Evolutionary conservation across 2,113 vertebrate genomes (phyloP).

Genomic region (Amazona vittata): DNA sequence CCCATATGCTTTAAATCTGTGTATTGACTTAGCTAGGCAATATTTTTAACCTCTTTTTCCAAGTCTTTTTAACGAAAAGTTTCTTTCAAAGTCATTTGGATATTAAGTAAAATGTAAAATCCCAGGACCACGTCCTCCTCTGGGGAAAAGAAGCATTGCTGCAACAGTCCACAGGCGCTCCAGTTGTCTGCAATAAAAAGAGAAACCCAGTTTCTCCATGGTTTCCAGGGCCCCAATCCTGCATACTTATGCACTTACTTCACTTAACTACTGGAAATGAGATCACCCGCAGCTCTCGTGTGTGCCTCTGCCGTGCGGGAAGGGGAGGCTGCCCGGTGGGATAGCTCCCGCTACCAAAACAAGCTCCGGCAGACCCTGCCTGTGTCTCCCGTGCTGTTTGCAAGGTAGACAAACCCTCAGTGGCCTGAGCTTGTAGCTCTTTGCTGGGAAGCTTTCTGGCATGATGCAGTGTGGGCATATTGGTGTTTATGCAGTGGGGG

Average conservation of each 20-base stretch:
- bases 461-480: rapidly evolving
- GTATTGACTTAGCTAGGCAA: slow-evolving; percentile 65
- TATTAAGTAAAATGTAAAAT: slow-evolving; percentile 25
- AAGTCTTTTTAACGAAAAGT: slow-evolving; percentile 33
- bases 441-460: neutral
- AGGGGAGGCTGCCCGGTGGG: neutral
- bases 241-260: slow-evolving; percentile 69
- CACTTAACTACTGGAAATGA: slow-evolving; percentile 71
- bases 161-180: neutral
- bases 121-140: slow-evolving; percentile 15
- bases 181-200: slow-evolving; percentile 64
- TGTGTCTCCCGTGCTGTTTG: neutral
- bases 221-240: slow-evolving; percentile 62
- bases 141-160: slow-evolving; percentile 29
- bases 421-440: neutral
- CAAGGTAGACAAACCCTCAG: neutral
- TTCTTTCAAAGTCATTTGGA: neutral
- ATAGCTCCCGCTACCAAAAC: neutral
- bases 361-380: neutral
- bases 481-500: neutral
- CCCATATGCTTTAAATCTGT: slow-evolving; percentile 73
- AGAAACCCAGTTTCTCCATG: slow-evolving; percentile 54
- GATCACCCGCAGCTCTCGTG: slow-evolving; percentile 55
- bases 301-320: slow-evolving; percentile 28
- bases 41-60: slow-evolving; percentile 57